Base-by-base conservation (phyloP, 2,797 vertebrate genomes). In the Linurgus olivaceus region DNA sequence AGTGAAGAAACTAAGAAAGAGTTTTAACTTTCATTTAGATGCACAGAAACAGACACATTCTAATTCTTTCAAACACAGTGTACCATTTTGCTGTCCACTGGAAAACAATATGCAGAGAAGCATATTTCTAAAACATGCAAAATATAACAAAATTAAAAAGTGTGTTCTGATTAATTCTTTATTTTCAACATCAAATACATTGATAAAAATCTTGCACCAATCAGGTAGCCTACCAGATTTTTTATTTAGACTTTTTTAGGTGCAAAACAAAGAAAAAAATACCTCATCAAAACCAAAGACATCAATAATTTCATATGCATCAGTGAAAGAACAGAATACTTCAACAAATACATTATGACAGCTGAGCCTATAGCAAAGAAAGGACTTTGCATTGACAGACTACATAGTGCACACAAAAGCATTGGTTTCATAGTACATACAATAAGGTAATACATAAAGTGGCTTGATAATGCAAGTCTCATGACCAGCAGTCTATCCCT, bases 181-280 rank as follows among this genome's bases (percentile, higher is more conserved):
- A 98, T 98, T 98, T 98, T 96, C 90, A 96, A 98, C 98, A 97
- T 96, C 97, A 97, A 98, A 98, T 94, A 97, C 88, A 88, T 82
- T 94, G 92, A 98, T 95, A 97, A 97, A 94, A 97, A 96, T 96
- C 95, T 97, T 97, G 96, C 95, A 97, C 88, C 97, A 63, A 94
- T 94, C 35, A 55, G 85, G 50, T 96, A 95, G 85, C 95, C 85
- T 75, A 90, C 24, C 45, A 44, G 68, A 96, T 96, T 97, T 96
- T 91, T 91, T 71, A 82, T 91, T 87, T 84, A 78, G 85, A 95
- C 82, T 45, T 57, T 47, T 86, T 93, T 76, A 96, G 90, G 94
- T 97, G 96, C 96, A 97, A 97, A 97, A 97, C 94, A 97, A 96
- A 95, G 71, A 87, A 96, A 95, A 94, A 94, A 57, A 96, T 93